A percentile compares a stretch with the other conserved stretches of the same genome.
These are phyloP conservation scores for Microctonus aethiopoides DNA, from an alignment of 2,888 invertebrate species.

Conservation along the genomic window DNA sequence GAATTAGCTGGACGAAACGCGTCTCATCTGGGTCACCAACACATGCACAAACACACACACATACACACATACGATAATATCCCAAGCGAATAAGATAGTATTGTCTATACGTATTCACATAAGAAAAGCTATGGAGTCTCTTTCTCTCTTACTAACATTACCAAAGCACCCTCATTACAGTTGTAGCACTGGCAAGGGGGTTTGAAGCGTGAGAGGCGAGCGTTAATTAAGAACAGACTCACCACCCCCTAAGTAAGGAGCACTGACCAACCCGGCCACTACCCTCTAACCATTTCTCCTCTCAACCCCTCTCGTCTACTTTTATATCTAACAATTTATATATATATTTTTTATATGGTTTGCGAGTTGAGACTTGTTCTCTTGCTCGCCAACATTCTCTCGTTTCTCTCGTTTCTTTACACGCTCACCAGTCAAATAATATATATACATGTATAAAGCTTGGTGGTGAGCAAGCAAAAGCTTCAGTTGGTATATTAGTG, in stretches of 20 bases:
- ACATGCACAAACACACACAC: slow-evolving; percentile 46
- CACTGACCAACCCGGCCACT: slow-evolving; percentile 58
- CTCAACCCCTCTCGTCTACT: not conserved
- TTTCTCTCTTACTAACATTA: not conserved
- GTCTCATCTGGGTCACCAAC: slow-evolving; percentile 65
- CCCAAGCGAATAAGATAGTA: not conserved
- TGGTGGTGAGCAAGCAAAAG: too few species aligned
- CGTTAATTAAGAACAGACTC: slow-evolving; percentile 67
- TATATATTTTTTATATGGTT: too few species aligned
- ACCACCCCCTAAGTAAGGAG: slow-evolving; percentile 66
- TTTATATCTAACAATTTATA: too few species aligned
- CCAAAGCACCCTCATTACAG: not conserved
- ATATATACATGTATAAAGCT: not conserved
- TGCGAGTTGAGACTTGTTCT: too few species aligned
- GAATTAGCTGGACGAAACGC: slow-evolving; percentile 66
- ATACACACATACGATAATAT: slow-evolving; percentile 33
- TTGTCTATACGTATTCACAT: slow-evolving; percentile 2
- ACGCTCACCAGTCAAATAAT: not conserved
- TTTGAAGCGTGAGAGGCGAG: slow-evolving; percentile 65
- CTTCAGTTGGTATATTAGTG: too few species aligned
- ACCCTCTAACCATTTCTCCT: slow-evolving; percentile 29
- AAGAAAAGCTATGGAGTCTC: slow-evolving; percentile 28
- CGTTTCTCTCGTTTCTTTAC: not conserved
- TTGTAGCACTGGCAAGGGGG: slow-evolving; percentile 54
- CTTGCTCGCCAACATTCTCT: not conserved